Evolutionary conservation across 2,888 invertebrate genomes (phyloP).

Genomic region (Sarcophaga caerulescens): DNA sequence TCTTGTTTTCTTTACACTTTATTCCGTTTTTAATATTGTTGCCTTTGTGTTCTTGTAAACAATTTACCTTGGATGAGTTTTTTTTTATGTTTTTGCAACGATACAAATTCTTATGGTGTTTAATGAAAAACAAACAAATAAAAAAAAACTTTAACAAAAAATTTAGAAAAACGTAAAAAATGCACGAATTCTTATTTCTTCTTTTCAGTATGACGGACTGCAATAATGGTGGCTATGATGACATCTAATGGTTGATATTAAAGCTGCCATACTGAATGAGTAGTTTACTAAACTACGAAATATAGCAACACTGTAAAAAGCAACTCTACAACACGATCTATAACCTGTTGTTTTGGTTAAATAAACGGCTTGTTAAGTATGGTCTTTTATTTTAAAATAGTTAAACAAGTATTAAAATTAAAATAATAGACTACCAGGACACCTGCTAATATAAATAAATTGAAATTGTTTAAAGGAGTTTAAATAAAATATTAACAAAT

Average conservation of each 20-base stretch:
- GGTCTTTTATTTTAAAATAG: background rate
- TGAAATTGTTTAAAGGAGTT: too few relatives aligned
- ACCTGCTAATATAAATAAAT: too few relatives aligned
- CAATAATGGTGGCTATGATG: slow-evolving; percentile 36
- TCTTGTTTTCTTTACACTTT: background rate
- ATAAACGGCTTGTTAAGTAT: background rate
- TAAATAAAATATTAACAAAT: too few relatives aligned
- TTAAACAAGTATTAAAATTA: background rate
- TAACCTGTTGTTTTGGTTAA: background rate
- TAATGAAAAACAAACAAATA: slow-evolving; percentile 45
- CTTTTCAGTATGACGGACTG: slow-evolving; percentile 37
- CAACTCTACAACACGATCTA: slow-evolving; percentile 3
- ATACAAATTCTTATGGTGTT: slow-evolving; percentile 15
- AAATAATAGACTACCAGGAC: too few relatives aligned
- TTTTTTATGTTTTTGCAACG: background rate
- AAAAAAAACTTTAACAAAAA: slow-evolving; percentile 60
- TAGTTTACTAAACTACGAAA: background rate
- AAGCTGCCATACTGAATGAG: background rate
- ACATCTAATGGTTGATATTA: background rate
- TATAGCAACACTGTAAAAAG: background rate
- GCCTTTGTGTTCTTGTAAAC: background rate
- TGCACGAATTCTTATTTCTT: slow-evolving; percentile 33
- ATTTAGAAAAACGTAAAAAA: slow-evolving; percentile 58
- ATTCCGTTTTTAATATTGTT: background rate
- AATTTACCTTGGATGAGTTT: slow-evolving; percentile 35